Base-by-base conservation (phyloP, 2,888 invertebrate genomes). In the Timema podura region DNA sequence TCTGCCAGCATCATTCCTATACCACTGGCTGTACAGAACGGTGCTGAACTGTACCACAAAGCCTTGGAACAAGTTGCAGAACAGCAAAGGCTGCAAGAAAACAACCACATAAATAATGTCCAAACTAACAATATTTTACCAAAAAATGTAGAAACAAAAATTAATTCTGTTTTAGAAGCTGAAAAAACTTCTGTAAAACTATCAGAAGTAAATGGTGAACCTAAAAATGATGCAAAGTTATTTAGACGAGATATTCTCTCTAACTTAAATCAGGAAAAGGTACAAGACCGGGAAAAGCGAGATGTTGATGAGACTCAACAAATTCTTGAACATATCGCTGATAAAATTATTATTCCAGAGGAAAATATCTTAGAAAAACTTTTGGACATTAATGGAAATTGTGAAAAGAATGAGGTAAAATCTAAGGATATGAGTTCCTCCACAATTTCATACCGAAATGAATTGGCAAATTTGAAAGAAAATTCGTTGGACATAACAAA, bases 1-100 rank as follows among this genome's bases (percentile, higher is more conserved):
- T 45, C 61, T 44, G 44, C 10, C 10, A 61, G 61, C 30, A 61
- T 61, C 61, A 61, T 61, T 30, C 61, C 61, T 13, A 7, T 61
- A 9, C 61, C 61, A 11, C 61, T 61, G 2, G 61, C 61, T 6
- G 61, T 61, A 13, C 61, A 61, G 30, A 6, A 61, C 30, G 13
- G 45, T 13, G 8, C 61, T 45, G 45, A 61, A 45, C 61, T 61
- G 15, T 61, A 11, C 2, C 10, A 30, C 61, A 16, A 61, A 30
- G 61, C 61, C 10, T 11, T 61, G 61, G 44, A 61, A 45, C 61
- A 61, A 11, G 30, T 61, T 30, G 61, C 61, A 11, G 10, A 61
- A 45, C 30, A 45, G 10, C 61, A 30, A 9, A 11, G 30, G 61
- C 44, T 45, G 8, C n/a, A 54, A 13, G 54, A 54, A 16, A 54